Evolutionary conservation across 2,113 vertebrate genomes (phyloP), one percentile per base, ranked within the genome.

Genomic region (Carlito syrichta): DNA sequence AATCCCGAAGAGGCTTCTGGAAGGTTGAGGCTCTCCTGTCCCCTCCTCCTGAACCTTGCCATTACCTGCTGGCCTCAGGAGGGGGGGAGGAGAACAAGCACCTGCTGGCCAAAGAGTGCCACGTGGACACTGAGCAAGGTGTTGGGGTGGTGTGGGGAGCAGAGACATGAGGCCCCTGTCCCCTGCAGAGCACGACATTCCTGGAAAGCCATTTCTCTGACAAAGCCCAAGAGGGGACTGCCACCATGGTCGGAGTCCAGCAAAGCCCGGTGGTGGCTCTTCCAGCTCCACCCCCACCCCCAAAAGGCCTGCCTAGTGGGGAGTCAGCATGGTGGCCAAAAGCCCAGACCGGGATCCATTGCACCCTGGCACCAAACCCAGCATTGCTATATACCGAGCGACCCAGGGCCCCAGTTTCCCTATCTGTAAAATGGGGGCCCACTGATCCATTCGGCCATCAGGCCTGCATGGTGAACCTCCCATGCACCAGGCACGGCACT

Each of bases 141-240:
- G 48, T 14, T 9, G 30, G 27, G 73, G 5, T 76, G 11, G 35
- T 58, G 25, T 23, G n/a, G 23, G 30, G 40, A 22, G 69, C 35
- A 96, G 82, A 50, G 43, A 56, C 5, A 23, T 6, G 5, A 40
- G 54, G 52, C 38, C 66, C 48, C 60, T 11, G 1, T 27, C 38
- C 38, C 77, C 62, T 27, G 83, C 79, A 56, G 77, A 78, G 25
- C 62, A 60, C 82, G 48, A 2, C 69, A 81, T 96, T 97, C 96
- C 89, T 96, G 86, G 86, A 97, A 97, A 97, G 91, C 78, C 78
- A 17, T 83, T 69, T 78, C 62, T 89, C 90, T 79, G 43, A 81
- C 40, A n/a, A n/a, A 60, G 78, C 52, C 23, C 77, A 17, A 93
- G 38, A 94, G 91, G 87, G 83, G 71, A 16, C 54, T 56, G 58